These are phyloP conservation scores for Autographa gamma DNA, from an alignment of 2,888 invertebrate genomes.

Conservation along the genomic window DNA sequence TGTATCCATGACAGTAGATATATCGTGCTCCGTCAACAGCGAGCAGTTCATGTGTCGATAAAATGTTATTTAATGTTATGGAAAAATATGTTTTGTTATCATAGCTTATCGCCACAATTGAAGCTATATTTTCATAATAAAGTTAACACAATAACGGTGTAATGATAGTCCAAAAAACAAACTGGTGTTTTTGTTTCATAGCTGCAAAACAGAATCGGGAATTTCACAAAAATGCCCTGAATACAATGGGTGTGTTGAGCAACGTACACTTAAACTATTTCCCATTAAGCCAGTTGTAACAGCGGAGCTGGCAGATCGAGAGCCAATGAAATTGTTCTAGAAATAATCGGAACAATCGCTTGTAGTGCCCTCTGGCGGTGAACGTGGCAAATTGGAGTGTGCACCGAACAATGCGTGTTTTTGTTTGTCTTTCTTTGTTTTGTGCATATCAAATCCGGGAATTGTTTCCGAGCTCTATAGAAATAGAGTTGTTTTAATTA, in stretches of 20 bases:
- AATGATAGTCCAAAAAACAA: constrained; percentile 7
- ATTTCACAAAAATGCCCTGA: constrained; percentile 39
- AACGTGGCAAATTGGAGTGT: constrained; percentile 52
- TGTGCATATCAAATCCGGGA: constrained; percentile 21
- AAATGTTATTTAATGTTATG: neutral
- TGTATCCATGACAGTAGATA: constrained; percentile 16
- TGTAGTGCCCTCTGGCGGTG: constrained; percentile 49
- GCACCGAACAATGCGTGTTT: constrained; percentile 39
- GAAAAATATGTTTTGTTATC: neutral
- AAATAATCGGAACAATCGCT: constrained; percentile 63
- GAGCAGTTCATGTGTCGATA: neutral
- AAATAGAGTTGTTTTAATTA: constrained; percentile 13
- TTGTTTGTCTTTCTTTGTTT: constrained; percentile 41
- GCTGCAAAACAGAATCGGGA: constrained; percentile 3
- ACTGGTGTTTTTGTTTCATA: constrained; percentile 15
- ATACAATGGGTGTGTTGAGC: constrained; percentile 34
- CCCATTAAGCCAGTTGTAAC: constrained; percentile 53
- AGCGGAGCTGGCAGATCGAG: constrained; percentile 54
- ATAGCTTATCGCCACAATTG: neutral
- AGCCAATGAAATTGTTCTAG: constrained; percentile 62
- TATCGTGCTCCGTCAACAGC: neutral
- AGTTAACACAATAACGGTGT: neutral
- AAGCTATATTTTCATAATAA: neutral
- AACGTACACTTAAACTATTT: constrained; percentile 53
- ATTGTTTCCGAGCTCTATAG: constrained; percentile 27